Percentiles rank a stretch among this genome's conserved stretches.
phyloP scores from a whole-genome alignment of 2,113 vertebrate genomes.

The Entomyzon cyanotis region DNA sequence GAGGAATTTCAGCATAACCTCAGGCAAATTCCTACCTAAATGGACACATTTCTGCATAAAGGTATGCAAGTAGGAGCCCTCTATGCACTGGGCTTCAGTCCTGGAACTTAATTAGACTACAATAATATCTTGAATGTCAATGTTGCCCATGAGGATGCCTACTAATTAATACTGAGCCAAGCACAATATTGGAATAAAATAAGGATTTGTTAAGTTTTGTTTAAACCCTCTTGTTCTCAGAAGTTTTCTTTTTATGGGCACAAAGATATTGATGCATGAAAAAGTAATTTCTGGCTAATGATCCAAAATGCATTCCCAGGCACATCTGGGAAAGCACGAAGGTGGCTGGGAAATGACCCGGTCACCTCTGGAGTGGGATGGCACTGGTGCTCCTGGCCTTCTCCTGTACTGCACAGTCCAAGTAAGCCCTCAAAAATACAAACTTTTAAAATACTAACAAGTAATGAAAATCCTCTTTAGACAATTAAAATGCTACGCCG shows the following conservation, averaged over 20 bases:
- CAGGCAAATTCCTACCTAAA: neutral
- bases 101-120: neutral
- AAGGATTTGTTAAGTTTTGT: neutral
- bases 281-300: neutral
- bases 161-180: neutral
- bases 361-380: neutral
- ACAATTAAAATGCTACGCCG: neutral
- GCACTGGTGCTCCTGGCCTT: neutral
- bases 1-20: neutral
- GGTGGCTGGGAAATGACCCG: rapidly evolving
- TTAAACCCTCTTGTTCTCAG: neutral
- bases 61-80: neutral
- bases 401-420: neutral
- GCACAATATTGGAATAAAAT: neutral
- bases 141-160: neutral
- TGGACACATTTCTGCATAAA: neutral
- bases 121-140: neutral
- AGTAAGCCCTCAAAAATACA: neutral
- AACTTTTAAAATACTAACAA: neutral
- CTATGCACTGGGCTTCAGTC: neutral
- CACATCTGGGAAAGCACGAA: neutral
- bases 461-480: neutral
- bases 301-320: neutral
- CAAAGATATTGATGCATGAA: neutral
- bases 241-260: neutral